Percentiles rank a stretch among this genome's conserved stretches.
phyloP scores from a whole-genome alignment of 92 coral and sea anemone species.

The Zoanthus sociatus region DNA sequence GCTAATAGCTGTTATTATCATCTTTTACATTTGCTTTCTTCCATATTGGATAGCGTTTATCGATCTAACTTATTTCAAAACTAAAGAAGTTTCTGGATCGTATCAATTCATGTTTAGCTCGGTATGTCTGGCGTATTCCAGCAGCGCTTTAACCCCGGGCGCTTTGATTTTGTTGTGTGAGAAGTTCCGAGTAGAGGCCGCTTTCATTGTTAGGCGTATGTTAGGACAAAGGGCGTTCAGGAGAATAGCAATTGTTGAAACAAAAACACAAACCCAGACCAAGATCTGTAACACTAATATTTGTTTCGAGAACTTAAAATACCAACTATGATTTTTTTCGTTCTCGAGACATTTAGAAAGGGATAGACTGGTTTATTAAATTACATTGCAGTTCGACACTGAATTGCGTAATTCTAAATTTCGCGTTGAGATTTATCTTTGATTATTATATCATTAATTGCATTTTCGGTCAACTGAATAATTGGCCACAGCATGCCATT shows the following conservation, averaged over 20 bases:
- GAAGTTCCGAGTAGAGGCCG: constrained; percentile 33
- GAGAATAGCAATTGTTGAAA: constrained; percentile 24
- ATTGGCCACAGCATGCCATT: no score
- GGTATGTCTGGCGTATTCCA: constrained; percentile 27
- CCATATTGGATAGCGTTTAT: constrained; percentile 35
- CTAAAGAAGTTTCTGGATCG: constrained; percentile 24
- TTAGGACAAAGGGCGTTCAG: constrained; percentile 12
- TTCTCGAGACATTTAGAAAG: no score
- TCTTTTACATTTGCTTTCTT: constrained; percentile 35
- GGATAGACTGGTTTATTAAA: no score
- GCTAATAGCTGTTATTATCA: constrained; percentile 8
- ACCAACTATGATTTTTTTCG: no score
- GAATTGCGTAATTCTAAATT: no score
- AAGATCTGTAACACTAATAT: background rate
- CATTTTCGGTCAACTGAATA: no score
- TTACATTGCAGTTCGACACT: no score
- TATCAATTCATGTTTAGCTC: constrained; percentile 16
- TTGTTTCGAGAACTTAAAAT: no score
- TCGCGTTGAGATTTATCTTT: no score
- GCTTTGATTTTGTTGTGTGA: constrained; percentile 22
- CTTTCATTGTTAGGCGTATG: background rate
- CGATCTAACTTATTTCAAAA: constrained; percentile 8
- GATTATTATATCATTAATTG: no score
- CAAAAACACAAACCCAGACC: background rate
- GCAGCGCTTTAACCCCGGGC: constrained; percentile 26